Conservation (phyloP, 2,797 vertebrate species). For the Hippocampus kuda region DNA sequence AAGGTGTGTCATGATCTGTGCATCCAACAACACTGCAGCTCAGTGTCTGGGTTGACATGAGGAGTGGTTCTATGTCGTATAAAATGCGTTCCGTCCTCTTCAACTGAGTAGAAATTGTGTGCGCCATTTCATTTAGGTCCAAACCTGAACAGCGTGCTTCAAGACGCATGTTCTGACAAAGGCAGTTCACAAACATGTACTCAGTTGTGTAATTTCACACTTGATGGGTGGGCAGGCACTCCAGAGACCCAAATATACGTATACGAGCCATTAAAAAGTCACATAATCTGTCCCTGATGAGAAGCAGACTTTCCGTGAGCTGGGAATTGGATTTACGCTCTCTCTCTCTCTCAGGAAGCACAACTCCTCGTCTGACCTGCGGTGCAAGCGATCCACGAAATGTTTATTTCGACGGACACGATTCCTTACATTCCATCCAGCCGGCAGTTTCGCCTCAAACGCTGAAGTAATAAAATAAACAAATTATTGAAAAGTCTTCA, state of each 20-base stretch:
- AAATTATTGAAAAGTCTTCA: not conserved
- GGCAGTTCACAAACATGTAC: not conserved
- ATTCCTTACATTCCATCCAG: conserved; percentile 2
- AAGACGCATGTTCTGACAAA: not conserved
- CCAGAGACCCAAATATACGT: not conserved
- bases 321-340: not conserved
- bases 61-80: too few species aligned
- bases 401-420: conserved; percentile 9
- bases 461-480: not conserved
- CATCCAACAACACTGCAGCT: not conserved
- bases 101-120: not conserved
- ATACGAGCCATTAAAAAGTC: not conserved
- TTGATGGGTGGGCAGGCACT: not conserved
- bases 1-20: not conserved
- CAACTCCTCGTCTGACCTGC: conserved; percentile 29
- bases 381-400: conserved; percentile 10
- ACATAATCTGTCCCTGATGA: not conserved
- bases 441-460: not conserved
- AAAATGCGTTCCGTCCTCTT: too few species aligned
- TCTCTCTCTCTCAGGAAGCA: conserved; percentile 13
- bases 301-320: not conserved
- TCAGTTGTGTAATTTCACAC: not conserved
- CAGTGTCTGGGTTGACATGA: not conserved
- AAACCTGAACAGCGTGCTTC: not conserved
- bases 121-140: not conserved